Evolutionary conservation across 2,888 invertebrate genomes (phyloP).

Genomic region (Cryptocephalus primarius): DNA sequence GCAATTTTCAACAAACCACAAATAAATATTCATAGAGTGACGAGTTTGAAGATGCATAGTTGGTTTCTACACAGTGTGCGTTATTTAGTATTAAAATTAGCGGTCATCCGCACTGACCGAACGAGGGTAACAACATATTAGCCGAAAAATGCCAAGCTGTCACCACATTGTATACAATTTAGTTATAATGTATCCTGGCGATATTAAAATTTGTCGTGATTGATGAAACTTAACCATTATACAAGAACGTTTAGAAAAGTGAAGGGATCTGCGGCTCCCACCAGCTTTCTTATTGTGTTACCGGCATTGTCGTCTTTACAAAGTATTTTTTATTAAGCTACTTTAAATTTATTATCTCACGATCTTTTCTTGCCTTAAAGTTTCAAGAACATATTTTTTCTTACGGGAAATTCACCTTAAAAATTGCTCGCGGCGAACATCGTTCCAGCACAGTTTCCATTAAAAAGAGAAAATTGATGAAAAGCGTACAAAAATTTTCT

Average conservation of each 20-base stretch:
- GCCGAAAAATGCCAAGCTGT: conserved; percentile 34
- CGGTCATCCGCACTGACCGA: conserved; percentile 3
- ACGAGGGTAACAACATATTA: conserved; percentile 1
- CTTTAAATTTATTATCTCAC: conserved; percentile 16
- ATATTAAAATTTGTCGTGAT: conserved; percentile 40
- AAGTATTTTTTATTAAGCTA: too few species aligned
- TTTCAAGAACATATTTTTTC: conserved; percentile 4
- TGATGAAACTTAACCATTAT: conserved; percentile 32
- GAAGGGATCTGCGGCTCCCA: conserved; percentile 19
- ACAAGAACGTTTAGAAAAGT: conserved; percentile 23
- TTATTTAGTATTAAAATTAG: neutral
- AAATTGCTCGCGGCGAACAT: too few species aligned
- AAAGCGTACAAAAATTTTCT: too few species aligned
- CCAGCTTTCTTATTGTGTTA: conserved; percentile 22
- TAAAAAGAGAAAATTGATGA: too few species aligned
- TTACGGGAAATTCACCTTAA: neutral
- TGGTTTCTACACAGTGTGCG: neutral
- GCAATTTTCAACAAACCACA: too few species aligned
- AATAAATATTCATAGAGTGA: too few species aligned
- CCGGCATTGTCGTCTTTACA: conserved; percentile 14
- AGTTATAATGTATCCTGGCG: conserved; percentile 37
- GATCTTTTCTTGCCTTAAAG: conserved; percentile 4
- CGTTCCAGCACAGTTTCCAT: too few species aligned
- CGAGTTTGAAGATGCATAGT: too few species aligned
- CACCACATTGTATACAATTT: conserved; percentile 37